Conservation (phyloP, 2,888 invertebrate species). For the Empis stercorea region DNA sequence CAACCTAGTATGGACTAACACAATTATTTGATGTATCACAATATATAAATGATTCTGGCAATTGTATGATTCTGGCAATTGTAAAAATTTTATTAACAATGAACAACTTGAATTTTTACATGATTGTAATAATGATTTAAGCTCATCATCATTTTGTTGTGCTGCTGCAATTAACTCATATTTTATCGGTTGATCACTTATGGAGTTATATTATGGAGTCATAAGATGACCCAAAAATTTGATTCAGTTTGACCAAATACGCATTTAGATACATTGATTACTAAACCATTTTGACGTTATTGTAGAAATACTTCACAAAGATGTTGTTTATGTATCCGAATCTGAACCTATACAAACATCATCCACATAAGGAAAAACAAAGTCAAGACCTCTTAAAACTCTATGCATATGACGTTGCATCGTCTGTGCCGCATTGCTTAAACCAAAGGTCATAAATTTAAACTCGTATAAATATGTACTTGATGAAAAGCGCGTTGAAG, state of each 20-base stretch:
- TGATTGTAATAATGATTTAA: conserved; percentile 6
- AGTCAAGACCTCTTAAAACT: not conserved
- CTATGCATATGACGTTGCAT: not conserved
- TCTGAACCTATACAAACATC: not conserved
- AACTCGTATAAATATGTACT: not conserved
- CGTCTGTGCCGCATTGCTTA: conserved; percentile 6
- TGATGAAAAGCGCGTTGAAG: not conserved
- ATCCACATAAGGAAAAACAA: not conserved
- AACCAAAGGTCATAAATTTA: not conserved
- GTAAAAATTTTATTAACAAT: conserved; percentile 2
- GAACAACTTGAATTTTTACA: conserved; percentile 6
- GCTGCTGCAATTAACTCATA: conserved; percentile 2
- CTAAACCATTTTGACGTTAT: not conserved
- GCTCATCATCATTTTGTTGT: conserved; percentile 9
- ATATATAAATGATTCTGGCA: not conserved
- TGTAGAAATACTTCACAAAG: not conserved
- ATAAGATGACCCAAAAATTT: not conserved
- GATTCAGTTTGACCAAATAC: not conserved
- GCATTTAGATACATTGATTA: not conserved
- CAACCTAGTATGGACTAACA: conserved; percentile 1
- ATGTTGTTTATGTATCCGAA: conserved; percentile 4
- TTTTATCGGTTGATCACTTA: not conserved
- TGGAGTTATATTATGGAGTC: not conserved
- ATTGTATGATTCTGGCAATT: conserved; percentile 6
- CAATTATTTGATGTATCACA: conserved; percentile 3